Conservation (phyloP, 2,113 vertebrate species). For the Nycticebus coucang region DNA sequence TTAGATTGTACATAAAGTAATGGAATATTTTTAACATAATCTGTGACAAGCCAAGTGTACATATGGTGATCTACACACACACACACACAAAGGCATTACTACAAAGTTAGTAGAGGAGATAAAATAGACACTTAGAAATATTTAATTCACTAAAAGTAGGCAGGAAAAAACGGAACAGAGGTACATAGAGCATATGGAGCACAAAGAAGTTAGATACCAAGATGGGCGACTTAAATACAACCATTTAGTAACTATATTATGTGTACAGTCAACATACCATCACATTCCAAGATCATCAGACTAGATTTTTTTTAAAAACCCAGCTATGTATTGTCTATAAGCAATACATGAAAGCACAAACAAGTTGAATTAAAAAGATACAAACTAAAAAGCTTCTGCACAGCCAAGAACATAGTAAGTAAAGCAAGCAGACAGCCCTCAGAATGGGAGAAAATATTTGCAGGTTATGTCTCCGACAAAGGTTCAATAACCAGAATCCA, state of each 20-base stretch:
- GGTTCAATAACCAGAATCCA: too few relatives aligned
- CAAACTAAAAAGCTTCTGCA: neutral
- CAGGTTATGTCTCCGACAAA: too few relatives aligned
- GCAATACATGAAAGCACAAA: neutral
- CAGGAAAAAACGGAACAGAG: neutral
- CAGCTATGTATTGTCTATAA: neutral
- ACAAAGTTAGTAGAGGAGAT: neutral
- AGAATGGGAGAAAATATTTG: too few relatives aligned
- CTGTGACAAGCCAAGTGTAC: neutral
- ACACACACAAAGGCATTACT: neutral
- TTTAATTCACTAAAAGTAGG: neutral
- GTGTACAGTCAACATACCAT: neutral
- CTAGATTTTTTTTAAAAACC: neutral
- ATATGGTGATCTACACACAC: neutral
- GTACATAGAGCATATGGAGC: neutral
- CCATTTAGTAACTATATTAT: neutral
- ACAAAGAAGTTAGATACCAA: neutral
- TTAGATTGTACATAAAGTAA: neutral
- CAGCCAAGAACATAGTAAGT: too few relatives aligned
- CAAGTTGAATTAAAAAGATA: neutral
- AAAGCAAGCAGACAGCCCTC: too few relatives aligned
- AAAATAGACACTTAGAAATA: neutral
- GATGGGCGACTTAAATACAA: neutral
- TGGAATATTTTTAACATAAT: neutral
- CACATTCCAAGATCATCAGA: neutral